phyloP scores from a whole-genome alignment of 2,113 vertebrate species.

The Rhagologus leucostigma region DNA sequence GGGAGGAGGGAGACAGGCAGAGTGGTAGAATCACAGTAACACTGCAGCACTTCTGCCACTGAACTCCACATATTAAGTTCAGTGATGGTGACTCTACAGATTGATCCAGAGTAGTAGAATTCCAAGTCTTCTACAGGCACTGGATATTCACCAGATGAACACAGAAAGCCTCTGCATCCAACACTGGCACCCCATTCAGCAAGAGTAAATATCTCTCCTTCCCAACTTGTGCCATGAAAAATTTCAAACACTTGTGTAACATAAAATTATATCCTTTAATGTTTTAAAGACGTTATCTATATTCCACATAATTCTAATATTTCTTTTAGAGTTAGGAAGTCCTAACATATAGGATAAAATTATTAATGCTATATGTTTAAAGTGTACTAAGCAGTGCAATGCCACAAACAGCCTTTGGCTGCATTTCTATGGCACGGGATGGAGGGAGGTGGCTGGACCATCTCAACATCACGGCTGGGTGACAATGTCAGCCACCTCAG shows the following conservation, averaged over 20 bases:
- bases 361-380: slow-evolving; percentile 17
- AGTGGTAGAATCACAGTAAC: background rate
- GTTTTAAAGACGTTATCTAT: background rate
- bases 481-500: background rate
- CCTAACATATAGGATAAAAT: background rate
- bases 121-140: background rate
- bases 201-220: background rate
- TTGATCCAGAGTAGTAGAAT: background rate
- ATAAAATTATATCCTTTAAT: background rate
- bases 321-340: slow-evolving; percentile 11
- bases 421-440: background rate
- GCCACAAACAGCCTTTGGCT: background rate
- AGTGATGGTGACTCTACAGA: background rate
- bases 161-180: background rate
- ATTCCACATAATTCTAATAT: background rate
- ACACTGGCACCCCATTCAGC: background rate
- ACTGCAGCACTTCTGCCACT: background rate
- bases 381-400: background rate
- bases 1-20: background rate
- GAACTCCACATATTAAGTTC: background rate
- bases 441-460: background rate
- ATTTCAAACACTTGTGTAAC: background rate
- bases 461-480: background rate
- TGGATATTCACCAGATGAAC: background rate
- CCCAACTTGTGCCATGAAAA: background rate